Conservation (phyloP, 2,797 vertebrate species). For the Thalassophryne amazonica region DNA sequence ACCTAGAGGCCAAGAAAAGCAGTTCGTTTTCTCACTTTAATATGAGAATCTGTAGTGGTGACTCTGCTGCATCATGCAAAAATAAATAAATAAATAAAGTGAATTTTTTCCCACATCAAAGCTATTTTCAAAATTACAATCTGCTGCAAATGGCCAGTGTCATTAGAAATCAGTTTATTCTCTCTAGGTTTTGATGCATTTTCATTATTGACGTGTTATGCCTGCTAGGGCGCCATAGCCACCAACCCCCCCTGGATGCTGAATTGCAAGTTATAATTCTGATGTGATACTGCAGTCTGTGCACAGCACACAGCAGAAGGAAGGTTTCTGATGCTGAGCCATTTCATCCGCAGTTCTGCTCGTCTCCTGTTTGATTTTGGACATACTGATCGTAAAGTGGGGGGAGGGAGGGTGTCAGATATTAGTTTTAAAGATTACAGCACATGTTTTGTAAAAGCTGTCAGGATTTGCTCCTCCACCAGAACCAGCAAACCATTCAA, state of each 20-base stretch:
- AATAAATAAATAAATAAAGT: too few relatives aligned
- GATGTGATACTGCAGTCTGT: slow-evolving; percentile 47
- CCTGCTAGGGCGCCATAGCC: slow-evolving; percentile 25
- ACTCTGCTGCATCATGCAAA: slow-evolving; percentile 23
- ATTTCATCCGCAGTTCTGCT: slow-evolving; percentile 30
- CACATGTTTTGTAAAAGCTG: background rate
- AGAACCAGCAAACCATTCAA: slow-evolving; percentile 3
- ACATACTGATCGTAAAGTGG: too few relatives aligned
- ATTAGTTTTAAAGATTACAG: slow-evolving; percentile 12
- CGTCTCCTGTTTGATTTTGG: slow-evolving; percentile 25
- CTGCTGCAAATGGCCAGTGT: slow-evolving; percentile 49
- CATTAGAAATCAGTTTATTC: slow-evolving; percentile 32
- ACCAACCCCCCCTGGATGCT: slow-evolving; percentile 29
- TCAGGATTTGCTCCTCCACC: background rate
- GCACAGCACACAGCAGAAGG: slow-evolving; percentile 5
- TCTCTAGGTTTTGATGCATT: slow-evolving; percentile 38
- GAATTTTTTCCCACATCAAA: slow-evolving; percentile 31
- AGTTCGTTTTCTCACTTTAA: slow-evolving; percentile 15
- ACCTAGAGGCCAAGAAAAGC: background rate
- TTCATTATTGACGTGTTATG: slow-evolving; percentile 60
- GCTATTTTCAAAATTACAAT: slow-evolving; percentile 52
- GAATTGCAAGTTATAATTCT: slow-evolving; percentile 42
- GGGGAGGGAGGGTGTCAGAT: too few relatives aligned
- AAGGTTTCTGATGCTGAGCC: background rate
- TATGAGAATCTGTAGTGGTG: slow-evolving; percentile 21